These are phyloP conservation scores for Dendrocopos noguchii DNA, from an alignment of 2,113 vertebrate species.

Conservation along the genomic window DNA sequence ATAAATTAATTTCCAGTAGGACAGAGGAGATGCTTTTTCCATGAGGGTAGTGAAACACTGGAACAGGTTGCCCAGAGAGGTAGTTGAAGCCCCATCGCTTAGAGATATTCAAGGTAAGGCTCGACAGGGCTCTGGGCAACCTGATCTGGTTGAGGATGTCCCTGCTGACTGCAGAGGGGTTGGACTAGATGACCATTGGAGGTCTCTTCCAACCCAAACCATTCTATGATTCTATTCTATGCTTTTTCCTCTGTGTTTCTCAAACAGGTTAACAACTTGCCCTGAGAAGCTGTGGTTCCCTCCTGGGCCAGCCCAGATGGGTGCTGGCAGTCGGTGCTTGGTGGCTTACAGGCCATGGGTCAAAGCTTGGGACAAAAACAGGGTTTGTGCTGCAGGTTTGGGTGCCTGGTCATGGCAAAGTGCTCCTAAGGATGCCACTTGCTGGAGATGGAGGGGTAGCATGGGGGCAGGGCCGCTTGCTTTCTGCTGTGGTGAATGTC, in stretches of 20 bases:
- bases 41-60: too few relatives aligned
- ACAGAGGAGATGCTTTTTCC: neutral
- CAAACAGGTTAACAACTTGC: neutral
- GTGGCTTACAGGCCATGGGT: neutral
- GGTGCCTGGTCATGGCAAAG: neutral
- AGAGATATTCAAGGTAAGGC: too few relatives aligned
- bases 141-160: too few relatives aligned
- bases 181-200: too few relatives aligned
- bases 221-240: too few relatives aligned
- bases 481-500: neutral
- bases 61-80: too few relatives aligned
- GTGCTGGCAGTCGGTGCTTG: neutral
- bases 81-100: too few relatives aligned
- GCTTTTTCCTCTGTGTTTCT: neutral
- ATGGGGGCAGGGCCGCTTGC: neutral
- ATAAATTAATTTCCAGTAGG: neutral
- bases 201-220: too few relatives aligned
- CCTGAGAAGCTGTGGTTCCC: rapidly evolving
- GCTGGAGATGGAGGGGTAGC: neutral
- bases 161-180: too few relatives aligned
- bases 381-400: neutral
- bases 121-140: too few relatives aligned
- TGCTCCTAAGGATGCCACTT: neutral
- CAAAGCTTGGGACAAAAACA: neutral
- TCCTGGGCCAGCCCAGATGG: neutral